A percentile compares a stretch with the other conserved stretches of the same genome.
These are phyloP conservation scores for Thunnus maccoyii DNA, from an alignment of 2,113 vertebrate genomes.

Conservation along the genomic window DNA sequence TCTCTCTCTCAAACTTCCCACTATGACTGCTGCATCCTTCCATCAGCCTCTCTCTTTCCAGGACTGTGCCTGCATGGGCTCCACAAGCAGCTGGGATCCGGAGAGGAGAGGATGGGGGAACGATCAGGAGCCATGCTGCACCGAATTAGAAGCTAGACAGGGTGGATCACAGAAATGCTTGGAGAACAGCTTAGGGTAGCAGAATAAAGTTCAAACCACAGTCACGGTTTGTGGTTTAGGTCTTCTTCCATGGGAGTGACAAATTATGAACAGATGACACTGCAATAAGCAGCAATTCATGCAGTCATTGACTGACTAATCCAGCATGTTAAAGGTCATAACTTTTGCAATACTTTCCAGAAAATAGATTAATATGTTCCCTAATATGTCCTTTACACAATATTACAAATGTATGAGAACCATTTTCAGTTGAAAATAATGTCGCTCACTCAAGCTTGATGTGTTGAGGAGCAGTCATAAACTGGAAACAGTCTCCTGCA, in stretches of 20 bases:
- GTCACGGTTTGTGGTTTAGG: slow-evolving; percentile 47
- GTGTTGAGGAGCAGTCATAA: neutral
- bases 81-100: slow-evolving; percentile 63
- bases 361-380: neutral
- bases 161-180: slow-evolving; percentile 60
- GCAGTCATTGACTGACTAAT: slow-evolving; percentile 10
- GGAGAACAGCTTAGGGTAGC: slow-evolving; percentile 16
- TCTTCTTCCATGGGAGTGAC: slow-evolving; percentile 5
- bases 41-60: slow-evolving; percentile 28
- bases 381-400: neutral
- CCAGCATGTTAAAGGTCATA: neutral
- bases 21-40: slow-evolving; percentile 38
- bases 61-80: slow-evolving; percentile 18
- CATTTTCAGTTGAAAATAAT: slow-evolving; percentile 1
- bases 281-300: slow-evolving; percentile 6
- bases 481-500: slow-evolving; percentile 7
- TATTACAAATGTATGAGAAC: neutral
- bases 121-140: slow-evolving; percentile 47
- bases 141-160: slow-evolving; percentile 59
- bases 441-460: neutral
- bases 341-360: neutral
- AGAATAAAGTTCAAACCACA: slow-evolving; percentile 44
- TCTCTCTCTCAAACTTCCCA: slow-evolving; percentile 41
- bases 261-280: slow-evolving; percentile 30
- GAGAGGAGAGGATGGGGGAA: slow-evolving; percentile 29